These are phyloP conservation scores for Myotis planiceps DNA, from an alignment of 2,797 vertebrate species.

Conservation along the genomic window DNA sequence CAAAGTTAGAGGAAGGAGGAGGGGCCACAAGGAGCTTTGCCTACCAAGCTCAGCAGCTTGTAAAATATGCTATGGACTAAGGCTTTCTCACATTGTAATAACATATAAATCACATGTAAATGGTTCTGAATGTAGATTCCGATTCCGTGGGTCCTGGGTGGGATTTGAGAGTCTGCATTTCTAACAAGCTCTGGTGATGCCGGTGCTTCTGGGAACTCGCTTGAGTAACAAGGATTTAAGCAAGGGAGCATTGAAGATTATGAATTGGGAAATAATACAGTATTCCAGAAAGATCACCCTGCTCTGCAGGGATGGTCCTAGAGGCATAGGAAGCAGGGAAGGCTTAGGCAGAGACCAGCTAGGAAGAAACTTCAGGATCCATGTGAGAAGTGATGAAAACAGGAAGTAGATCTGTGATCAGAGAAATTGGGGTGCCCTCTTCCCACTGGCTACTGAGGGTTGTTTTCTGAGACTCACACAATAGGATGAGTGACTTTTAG, in stretches of 20 bases:
- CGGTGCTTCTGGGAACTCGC: background rate
- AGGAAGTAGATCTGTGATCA: background rate
- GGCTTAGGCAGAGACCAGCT: background rate
- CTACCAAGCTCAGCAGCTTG: background rate
- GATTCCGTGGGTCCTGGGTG: background rate
- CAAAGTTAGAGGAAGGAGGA: background rate
- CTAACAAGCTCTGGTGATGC: background rate
- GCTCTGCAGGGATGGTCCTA: background rate
- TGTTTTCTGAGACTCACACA: too few relatives aligned
- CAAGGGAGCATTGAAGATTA: background rate
- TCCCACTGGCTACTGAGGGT: too few relatives aligned
- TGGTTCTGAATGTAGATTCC: background rate
- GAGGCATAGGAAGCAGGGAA: background rate
- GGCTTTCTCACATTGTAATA: background rate
- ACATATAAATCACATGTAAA: background rate
- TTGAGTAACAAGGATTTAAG: background rate
- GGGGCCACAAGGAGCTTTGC: background rate
- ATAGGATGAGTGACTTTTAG: too few relatives aligned
- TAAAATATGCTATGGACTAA: background rate
- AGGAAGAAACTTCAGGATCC: background rate
- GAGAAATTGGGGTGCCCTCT: too few relatives aligned
- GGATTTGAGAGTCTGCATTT: background rate
- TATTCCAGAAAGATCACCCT: background rate
- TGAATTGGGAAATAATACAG: background rate
- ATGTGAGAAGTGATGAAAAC: background rate